Base-by-base conservation (phyloP, 2,888 invertebrate genomes). In the Tiliacea aurago region DNA sequence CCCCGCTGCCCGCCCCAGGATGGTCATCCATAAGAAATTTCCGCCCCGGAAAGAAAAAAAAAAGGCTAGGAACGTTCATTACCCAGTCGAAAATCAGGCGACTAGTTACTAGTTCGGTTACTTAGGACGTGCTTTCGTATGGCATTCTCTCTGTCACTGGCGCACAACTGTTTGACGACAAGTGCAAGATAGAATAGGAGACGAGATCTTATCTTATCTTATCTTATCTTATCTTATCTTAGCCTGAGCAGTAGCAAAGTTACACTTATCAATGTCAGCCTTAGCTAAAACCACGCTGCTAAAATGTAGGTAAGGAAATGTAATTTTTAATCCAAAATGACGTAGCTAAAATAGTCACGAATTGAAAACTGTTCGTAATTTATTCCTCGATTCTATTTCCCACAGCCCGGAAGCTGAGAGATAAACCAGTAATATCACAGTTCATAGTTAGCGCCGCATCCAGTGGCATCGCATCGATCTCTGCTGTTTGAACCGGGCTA, bases 381-480 rank as follows among this genome's bases (percentile, higher is more conserved):
- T 28, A 75, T 59, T 37, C 13, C 43, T 45, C n/a, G 11, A 37
- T 75, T 74, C 74, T 74, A 74, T 68, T 74, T 74, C 51, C 74
- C 51, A 51, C 28, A 0, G 28, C 1, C 41, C 68, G 74, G 74
- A 74, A 47, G 58, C 67, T 28, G 45, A 1, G 41, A 28, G 59
- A 74, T 74, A 68, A 67, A 51, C 49, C 13, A 51, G 37, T 59
- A 13, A 58, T 45, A 37, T 73, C 45, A n/a, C 13, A 13, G 74
- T 28, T 11, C 51, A 47, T 5, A 45, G 73, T 15, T 74, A 53
- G 53, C 45, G 15, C 23, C 15, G 59, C 74, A 41, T 68, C 68
- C 74, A 74, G 67, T 7, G 37, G 7, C 41, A 5, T 1, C 10
- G 4, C 45, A 20, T 51, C 45, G 56, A 59, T 67, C 41, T 56